Conservation (phyloP, 1,140 invertebrate genomes). For the Habropoda laboriosa region DNA sequence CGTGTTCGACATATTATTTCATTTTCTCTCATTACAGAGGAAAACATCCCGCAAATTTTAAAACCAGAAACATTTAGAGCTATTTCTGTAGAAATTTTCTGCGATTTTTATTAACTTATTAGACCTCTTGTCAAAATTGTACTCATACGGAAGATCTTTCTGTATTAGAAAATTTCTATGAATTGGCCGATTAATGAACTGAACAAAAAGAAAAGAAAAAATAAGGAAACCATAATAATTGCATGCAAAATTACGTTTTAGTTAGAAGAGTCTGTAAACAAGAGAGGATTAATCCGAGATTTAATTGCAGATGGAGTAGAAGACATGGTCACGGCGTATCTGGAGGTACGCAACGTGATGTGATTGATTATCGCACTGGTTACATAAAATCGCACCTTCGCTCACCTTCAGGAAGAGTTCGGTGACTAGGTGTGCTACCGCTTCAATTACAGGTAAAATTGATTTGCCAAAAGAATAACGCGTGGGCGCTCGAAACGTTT, state of each 20-base stretch:
- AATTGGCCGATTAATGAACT: not conserved
- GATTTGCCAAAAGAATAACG: constrained; percentile 1
- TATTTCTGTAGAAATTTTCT: constrained; percentile 12
- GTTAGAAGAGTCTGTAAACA: not conserved
- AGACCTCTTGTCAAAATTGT: not conserved
- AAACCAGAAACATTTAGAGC: not conserved
- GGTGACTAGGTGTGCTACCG: constrained; percentile 83
- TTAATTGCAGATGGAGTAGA: constrained; percentile 85
- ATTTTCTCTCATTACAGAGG: not conserved
- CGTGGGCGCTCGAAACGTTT: not conserved
- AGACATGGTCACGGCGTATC: constrained; percentile 85
- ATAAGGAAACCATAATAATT: constrained; percentile 14
- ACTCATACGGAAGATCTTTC: not conserved
- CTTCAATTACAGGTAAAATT: constrained; percentile 25
- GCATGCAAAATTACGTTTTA: constrained; percentile 37
- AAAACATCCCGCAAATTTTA: constrained; percentile 3
- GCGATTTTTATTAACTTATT: not conserved
- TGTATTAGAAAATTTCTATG: constrained; percentile 37
- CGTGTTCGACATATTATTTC: not conserved
- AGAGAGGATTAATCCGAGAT: constrained; percentile 26
- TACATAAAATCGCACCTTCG: constrained; percentile 94
- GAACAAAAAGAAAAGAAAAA: too few relatives aligned
- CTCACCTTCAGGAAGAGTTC: constrained; percentile 92
- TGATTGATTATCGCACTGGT: constrained; percentile 92
- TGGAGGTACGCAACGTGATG: constrained; percentile 84